Evolutionary conservation across 2,888 invertebrate species (phyloP), one percentile per base, ranked within the genome.

Genomic region (Helicoverpa assulta): DNA sequence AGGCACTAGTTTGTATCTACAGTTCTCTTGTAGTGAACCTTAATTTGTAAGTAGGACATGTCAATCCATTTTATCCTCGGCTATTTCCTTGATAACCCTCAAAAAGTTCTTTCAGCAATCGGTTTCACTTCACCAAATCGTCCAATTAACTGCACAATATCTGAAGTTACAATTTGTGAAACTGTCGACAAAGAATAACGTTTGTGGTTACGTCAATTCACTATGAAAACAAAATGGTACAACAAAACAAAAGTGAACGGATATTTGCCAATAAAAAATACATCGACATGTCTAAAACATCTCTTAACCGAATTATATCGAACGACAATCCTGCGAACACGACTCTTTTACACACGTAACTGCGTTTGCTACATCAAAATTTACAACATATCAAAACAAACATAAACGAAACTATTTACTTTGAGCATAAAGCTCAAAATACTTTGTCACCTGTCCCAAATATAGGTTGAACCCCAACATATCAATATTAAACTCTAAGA

Each of bases 341-440:
- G 73, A 85, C 76, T 83, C 79, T 83, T 82, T 79, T 75, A 80
- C 69, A 69, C 73, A 76, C 67, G 64, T 78, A 84, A 85, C 81
- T 70, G 58, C 58, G 73, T 84, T 81, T 76, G 43, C 63, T 64
- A 54, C 58, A 67, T 76, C 55, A 76, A 80, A 80, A 66, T 64
- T 59, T 70, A 67, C 50, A 65, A 65, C 12, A 10, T 6, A 43
- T 1, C 47, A 12, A 53, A 57, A 63, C 40, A 61, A 61, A 52
- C 14, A 14, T n/a, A 76, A 80, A 68, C n/a, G 29, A 19, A 18
- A 67, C 76, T 59, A n/a, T 63, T 71, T 10, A 14, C 2, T 60
- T 16, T 0, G 0, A 10, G 8, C 0, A 61, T 68, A 83, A 62
- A 73, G 64, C 40, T 53, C 14, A 68, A 71, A 69, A 18, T 71